Evolutionary conservation across 2,113 vertebrate species (phyloP).

Genomic region (Corythornis vintsioides): DNA sequence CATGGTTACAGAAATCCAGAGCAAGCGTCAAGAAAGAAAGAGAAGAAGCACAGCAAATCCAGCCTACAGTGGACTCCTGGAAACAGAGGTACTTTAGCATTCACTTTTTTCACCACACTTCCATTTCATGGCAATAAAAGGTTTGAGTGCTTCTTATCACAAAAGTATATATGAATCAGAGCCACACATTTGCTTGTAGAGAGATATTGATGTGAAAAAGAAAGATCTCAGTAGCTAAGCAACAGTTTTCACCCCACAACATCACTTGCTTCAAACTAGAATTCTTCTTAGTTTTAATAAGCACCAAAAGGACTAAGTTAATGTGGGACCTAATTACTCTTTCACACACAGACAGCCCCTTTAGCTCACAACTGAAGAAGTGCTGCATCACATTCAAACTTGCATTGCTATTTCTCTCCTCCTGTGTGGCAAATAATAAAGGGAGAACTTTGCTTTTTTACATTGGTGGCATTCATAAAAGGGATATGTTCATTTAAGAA

Average conservation of each 20-base stretch:
- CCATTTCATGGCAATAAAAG: not conserved
- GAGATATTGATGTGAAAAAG: not conserved
- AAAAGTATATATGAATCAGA: not conserved
- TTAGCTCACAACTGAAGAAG: not conserved
- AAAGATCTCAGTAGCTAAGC: not conserved
- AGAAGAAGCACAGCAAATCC: conserved; percentile 96
- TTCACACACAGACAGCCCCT: not conserved
- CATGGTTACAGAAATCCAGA: conserved; percentile 88
- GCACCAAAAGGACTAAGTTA: not conserved
- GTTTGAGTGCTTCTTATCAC: not conserved
- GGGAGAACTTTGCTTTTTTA: not conserved
- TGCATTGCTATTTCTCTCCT: not conserved
- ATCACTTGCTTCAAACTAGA: not conserved
- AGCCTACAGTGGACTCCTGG: conserved; percentile 92
- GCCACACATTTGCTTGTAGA: not conserved
- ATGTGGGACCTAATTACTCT: not conserved
- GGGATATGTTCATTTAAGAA: not conserved
- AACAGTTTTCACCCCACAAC: conserved; percentile 21
- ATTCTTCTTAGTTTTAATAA: not conserved
- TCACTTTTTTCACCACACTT: not conserved
- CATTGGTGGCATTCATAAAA: not conserved
- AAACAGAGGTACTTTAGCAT: conserved; percentile 85
- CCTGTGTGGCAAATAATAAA: not conserved
- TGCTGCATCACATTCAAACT: not conserved
- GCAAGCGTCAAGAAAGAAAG: conserved; percentile 95